Evolutionary conservation across 2,113 vertebrate genomes (phyloP), one percentile per base, ranked within the genome.

Genomic region (Pimephales promelas): DNA sequence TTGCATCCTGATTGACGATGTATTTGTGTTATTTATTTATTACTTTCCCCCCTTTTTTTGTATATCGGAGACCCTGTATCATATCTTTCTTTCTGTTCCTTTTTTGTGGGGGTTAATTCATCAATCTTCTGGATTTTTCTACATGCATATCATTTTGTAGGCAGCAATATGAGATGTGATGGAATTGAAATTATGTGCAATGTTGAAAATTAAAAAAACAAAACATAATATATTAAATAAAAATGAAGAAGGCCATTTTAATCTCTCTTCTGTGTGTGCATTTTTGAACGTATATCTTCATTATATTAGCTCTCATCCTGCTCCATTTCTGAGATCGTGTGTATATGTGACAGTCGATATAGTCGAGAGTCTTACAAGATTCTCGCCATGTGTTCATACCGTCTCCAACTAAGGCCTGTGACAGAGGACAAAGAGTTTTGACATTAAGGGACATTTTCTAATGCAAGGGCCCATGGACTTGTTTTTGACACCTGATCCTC

Each of bases 101-200:
- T 57, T 83, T 82, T 79, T 88, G 89, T 86, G 88, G 88, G 90
- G 90, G 88, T 89, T 91, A 90, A 87, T 87, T 78, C 74, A 75
- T 83, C 24, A 83, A 90, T 83, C 91, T 92, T 84, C 79, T 89
- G 91, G 88, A 89, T 92, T 94, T 95, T 94, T 95, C 90, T 94
- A 94, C 93, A 93, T 95, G 92, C 91, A 94, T 92, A 94, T 93
- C 90, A 94, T 95, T 95, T 94, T 93, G 92, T 94, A 95, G 93
- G 92, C 93, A 95, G 94, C 94, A 95, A 95, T 95, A 95, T 94
- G 91, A 93, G 92, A 94, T 92, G 93, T 94, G 92, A 94, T 93
- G 91, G 92, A 93, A 93, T 94, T 93, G 93, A 92, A 94, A 92
- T 86, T 92, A 94, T 94, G 94, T 95, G 94, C 94, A 95, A 94